phyloP scores from a whole-genome alignment of 2,888 invertebrate genomes.

The Macaria liturata region DNA sequence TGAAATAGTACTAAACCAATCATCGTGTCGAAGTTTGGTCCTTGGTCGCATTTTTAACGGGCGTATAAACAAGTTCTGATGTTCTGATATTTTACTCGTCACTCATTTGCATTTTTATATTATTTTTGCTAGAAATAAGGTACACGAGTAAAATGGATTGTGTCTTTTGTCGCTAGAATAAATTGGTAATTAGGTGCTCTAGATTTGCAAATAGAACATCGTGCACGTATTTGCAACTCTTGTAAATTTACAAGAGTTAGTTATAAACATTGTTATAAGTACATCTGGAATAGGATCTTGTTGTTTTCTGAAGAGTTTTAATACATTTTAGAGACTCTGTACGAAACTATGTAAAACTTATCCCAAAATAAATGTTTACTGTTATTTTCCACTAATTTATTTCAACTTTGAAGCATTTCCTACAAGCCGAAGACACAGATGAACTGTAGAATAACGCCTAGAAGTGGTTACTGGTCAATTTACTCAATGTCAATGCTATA shows the following conservation, averaged over 20 bases:
- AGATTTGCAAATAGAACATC: slow-evolving; percentile 11
- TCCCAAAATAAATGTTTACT: no score
- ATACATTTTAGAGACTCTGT: no score
- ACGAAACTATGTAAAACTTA: no score
- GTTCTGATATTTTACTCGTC: no score
- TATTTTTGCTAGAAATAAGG: slow-evolving; percentile 16
- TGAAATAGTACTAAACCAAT: no score
- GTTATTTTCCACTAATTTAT: no score
- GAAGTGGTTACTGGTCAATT: slow-evolving; percentile 25
- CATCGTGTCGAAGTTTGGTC: no score
- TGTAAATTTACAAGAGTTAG: neutral
- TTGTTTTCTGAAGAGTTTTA: no score
- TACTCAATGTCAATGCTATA: slow-evolving; percentile 31
- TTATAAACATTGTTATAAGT: no score
- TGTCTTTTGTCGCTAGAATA: slow-evolving; percentile 24
- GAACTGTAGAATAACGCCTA: slow-evolving; percentile 8
- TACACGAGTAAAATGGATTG: slow-evolving; percentile 24
- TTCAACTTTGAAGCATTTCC: neutral
- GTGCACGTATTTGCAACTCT: slow-evolving; percentile 12
- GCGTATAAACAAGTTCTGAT: no score
- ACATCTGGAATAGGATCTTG: no score
- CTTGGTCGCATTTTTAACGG: no score
- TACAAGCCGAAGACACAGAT: slow-evolving; percentile 1
- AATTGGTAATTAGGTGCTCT: slow-evolving; percentile 25
- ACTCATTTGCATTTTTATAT: slow-evolving; percentile 7